phyloP scores from a whole-genome alignment of 2,888 invertebrate species.

The Dasysyrphus albostriatus region DNA sequence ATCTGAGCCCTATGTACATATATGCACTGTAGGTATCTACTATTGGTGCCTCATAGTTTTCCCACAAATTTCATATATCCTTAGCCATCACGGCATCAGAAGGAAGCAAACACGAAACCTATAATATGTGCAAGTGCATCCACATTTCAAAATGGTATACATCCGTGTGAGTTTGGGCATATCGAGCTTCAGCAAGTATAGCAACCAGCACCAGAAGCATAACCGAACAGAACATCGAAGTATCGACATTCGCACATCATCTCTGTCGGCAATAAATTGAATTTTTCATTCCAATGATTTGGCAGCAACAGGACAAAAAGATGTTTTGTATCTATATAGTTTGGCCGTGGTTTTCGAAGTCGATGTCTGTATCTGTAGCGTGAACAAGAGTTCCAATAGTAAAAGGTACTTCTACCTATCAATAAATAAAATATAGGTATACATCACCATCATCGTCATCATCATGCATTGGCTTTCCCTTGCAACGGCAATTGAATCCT shows the following conservation, averaged over 20 bases:
- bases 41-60: slow-evolving; percentile 29
- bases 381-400: slow-evolving; percentile 7
- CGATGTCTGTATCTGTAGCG: background rate
- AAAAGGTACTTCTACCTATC: background rate
- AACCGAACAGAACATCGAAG: background rate
- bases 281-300: slow-evolving; percentile 69
- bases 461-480: slow-evolving; percentile 49
- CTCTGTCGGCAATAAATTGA: slow-evolving; percentile 70
- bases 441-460: background rate
- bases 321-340: slow-evolving; percentile 60
- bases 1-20: slow-evolving; percentile 32
- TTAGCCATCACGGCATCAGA: background rate
- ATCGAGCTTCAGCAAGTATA: background rate
- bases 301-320: slow-evolving; percentile 70
- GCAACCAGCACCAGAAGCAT: background rate
- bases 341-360: slow-evolving; percentile 14
- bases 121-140: slow-evolving; percentile 47
- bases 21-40: background rate
- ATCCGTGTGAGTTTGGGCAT: slow-evolving; percentile 20
- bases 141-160: slow-evolving; percentile 39
- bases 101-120: slow-evolving; percentile 8
- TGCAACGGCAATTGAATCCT: slow-evolving; percentile 71
- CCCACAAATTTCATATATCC: slow-evolving; percentile 62
- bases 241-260: slow-evolving; percentile 51
- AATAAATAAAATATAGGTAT: slow-evolving; percentile 14